Percentiles rank a stretch among this genome's conserved stretches.
Evolutionary conservation across 2,888 invertebrate species (phyloP).

Genomic region (Caenorhabditis japonica): DNA sequence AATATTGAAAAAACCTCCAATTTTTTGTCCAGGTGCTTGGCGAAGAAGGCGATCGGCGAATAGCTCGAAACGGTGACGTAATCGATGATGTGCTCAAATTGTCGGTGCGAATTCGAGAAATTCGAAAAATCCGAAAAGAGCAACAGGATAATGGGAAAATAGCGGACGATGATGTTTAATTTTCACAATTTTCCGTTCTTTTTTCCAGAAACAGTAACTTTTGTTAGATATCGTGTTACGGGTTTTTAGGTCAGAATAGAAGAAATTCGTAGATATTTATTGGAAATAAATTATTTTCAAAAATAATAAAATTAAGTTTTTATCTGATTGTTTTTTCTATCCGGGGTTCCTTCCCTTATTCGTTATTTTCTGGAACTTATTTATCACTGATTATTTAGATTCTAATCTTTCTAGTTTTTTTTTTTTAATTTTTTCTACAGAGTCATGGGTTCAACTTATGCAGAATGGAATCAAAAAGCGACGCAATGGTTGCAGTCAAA

Average conservation of each 20-base stretch:
- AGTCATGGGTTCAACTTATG: constrained; percentile 29
- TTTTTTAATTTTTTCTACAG: constrained; percentile 1
- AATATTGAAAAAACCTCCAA: too few species aligned
- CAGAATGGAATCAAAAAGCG: constrained; percentile 57
- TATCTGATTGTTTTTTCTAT: not conserved
- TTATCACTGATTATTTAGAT: too few species aligned
- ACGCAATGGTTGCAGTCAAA: constrained; percentile 55
- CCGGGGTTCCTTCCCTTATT: not conserved
- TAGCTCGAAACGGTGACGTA: constrained; percentile 58
- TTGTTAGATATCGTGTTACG: too few species aligned
- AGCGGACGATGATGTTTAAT: constrained; percentile 2
- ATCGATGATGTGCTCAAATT: constrained; percentile 19
- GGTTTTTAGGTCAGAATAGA: too few species aligned
- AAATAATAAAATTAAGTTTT: not conserved
- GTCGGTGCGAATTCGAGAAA: constrained; percentile 24
- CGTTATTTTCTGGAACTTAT: not conserved
- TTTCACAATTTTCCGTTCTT: constrained; percentile 3
- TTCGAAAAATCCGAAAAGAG: constrained; percentile 18
- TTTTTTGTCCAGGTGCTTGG: constrained; percentile 32
- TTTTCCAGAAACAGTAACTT: too few species aligned
- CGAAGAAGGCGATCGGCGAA: constrained; percentile 55
- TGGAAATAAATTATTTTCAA: too few species aligned
- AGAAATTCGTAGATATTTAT: too few species aligned
- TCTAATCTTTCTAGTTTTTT: not conserved
- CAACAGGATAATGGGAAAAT: not conserved